Base-by-base conservation (phyloP, 2,113 vertebrate species). In the Calidris pugnax region DNA sequence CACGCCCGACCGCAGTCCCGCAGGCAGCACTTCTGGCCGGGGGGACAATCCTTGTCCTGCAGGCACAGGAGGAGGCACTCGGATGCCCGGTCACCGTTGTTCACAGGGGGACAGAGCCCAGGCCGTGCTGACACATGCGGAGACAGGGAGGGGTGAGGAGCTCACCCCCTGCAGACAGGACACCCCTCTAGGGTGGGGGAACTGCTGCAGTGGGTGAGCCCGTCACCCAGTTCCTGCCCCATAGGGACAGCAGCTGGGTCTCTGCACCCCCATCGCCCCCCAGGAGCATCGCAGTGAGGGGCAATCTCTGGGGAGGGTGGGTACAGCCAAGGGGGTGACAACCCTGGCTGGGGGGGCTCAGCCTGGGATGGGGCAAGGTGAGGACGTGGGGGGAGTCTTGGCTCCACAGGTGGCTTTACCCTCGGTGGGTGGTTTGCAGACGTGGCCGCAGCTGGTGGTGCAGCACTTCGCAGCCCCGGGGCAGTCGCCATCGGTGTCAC, bases 241-340 rank as follows among this genome's bases (percentile, higher is more conserved):
- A 15, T 1, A 10, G 27, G 47, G 23, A n/a, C 50, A 74, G 73
- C 48, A 68, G 47, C 12, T 39, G 37, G 1, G n/a, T 39, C 32
- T 43, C 32, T 5, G 6, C 0, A 7, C 55, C 28, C 47, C 47
- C 39, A 7, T 15, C 8, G 1, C 2, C 32, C 24, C 20, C 13
- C 3, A 0, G 5, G 22, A 81, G 9, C 43, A n/a, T 75, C 16
- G 26, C 0, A 0, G 63, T 1, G 3, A 74, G n/a, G 21, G 55
- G 47, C 53, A 48, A 20, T 18, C 21, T 24, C 47, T 4, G n/a
- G 39, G 57, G 37, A 68, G 28, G 37, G 32, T 1, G 7, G 11
- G 35, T 24, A 14, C 72, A 35, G 50, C 32, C 50, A 45, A 60
- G 6, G 37, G 37, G 51, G 47, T 39, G 33, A 53, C 3, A 1